These are phyloP conservation scores for Cebuella pygmaea DNA, from an alignment of 2,797 vertebrate species.

Conservation along the genomic window DNA sequence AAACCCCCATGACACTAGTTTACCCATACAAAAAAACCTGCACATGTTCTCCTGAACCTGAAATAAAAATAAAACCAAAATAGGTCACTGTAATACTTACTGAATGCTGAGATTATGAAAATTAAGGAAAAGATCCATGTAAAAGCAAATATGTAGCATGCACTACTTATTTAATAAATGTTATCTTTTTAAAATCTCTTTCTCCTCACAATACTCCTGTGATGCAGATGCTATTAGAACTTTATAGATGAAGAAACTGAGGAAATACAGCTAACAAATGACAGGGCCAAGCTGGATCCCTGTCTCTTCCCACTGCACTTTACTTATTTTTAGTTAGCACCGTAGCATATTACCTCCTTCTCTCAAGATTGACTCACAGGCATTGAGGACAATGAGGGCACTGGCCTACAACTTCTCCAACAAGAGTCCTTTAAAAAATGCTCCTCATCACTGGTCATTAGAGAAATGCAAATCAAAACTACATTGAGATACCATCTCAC, in stretches of 20 bases:
- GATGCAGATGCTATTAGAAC: not conserved
- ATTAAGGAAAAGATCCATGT: rapidly evolving
- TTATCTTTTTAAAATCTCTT: not conserved
- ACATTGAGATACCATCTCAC: too few relatives aligned
- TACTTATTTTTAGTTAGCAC: not conserved
- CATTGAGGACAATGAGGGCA: not conserved
- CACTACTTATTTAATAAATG: not conserved
- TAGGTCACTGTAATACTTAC: not conserved
- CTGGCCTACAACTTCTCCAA: not conserved
- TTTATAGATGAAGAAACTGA: not conserved
- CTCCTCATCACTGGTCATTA: too few relatives aligned
- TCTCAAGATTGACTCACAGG: not conserved
- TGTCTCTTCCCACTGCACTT: not conserved
- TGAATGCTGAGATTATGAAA: not conserved
- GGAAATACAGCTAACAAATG: not conserved
- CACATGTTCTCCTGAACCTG: not conserved
- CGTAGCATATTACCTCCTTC: not conserved
- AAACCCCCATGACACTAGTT: not conserved
- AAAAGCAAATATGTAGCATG: not conserved
- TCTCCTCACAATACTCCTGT: not conserved
- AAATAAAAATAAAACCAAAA: not conserved
- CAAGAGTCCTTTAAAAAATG: not conserved
- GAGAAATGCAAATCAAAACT: too few relatives aligned
- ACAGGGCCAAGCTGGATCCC: not conserved
- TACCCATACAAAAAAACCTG: not conserved